A percentile compares a stretch with the other conserved stretches of the same genome.
Conservation (phyloP, 2,113 vertebrate genomes). For the Rhea americana region DNA sequence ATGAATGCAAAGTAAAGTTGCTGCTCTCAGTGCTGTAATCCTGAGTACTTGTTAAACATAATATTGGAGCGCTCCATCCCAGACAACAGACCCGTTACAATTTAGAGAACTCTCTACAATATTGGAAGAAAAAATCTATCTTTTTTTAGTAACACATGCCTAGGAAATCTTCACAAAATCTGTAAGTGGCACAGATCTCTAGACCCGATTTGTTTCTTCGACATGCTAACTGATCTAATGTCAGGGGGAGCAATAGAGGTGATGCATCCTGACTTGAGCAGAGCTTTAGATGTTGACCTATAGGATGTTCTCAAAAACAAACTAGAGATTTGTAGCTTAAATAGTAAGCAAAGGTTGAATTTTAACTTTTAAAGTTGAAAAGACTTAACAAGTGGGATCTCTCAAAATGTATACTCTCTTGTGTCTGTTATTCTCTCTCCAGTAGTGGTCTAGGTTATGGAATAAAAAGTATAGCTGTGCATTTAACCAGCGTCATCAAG, state of each 20-base stretch:
- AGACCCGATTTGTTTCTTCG: neutral
- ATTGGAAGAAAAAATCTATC: neutral
- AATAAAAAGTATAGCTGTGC: too few relatives aligned
- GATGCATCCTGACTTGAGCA: neutral
- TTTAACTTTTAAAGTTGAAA: neutral
- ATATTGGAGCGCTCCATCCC: neutral
- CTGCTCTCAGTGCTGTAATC: neutral
- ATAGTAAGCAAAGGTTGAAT: neutral
- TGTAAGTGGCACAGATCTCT: neutral
- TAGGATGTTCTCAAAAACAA: neutral
- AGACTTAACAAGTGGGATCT: too few relatives aligned
- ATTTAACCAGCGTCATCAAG: too few relatives aligned
- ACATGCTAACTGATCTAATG: neutral
- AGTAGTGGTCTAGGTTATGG: too few relatives aligned
- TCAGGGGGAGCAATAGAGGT: too few relatives aligned
- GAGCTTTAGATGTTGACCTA: neutral
- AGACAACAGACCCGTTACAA: neutral
- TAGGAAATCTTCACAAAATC: neutral
- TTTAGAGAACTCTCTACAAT: neutral
- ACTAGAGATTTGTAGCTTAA: neutral
- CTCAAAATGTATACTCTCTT: too few relatives aligned
- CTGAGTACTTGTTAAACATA: neutral
- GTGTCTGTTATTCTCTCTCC: too few relatives aligned
- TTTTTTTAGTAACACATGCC: neutral
- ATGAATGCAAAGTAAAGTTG: neutral